phyloP scores from a whole-genome alignment of 2,113 vertebrate genomes.

The Polyodon spathula region DNA sequence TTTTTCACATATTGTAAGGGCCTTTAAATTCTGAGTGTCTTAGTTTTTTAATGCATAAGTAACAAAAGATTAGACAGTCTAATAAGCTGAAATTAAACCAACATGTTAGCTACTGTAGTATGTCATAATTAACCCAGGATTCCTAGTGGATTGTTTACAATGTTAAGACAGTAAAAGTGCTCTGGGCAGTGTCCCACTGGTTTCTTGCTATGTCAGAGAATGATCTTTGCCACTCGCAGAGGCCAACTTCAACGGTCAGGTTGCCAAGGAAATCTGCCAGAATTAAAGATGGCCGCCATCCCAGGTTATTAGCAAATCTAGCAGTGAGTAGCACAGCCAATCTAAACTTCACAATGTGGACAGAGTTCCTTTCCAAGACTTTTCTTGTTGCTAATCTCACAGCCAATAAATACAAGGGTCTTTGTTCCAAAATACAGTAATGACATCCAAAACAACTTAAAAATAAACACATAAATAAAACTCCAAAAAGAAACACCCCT shows the following conservation, averaged over 20 bases:
- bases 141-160: too few species aligned
- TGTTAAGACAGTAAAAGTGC: neutral
- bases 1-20: too few species aligned
- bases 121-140: too few species aligned
- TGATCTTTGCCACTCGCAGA: neutral
- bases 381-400: conserved; percentile 28
- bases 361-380: conserved; percentile 25
- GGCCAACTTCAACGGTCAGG: neutral
- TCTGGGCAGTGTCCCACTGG: neutral
- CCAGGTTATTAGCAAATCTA: conserved; percentile 26
- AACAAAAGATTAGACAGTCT: too few species aligned
- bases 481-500: neutral
- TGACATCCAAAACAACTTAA: neutral
- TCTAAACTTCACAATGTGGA: conserved; percentile 26
- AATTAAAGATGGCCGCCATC: conserved; percentile 23
- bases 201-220: neutral
- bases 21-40: too few species aligned
- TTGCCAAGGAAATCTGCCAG: conserved; percentile 1
- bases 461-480: neutral
- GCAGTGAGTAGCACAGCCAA: conserved; percentile 18
- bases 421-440: conserved; percentile 5
- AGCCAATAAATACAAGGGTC: conserved; percentile 27
- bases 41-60: too few species aligned
- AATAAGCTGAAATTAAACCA: too few species aligned
- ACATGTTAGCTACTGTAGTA: too few species aligned